These are phyloP conservation scores for Sminthurinus aureus DNA, from an alignment of 2,888 invertebrate species.

Conservation along the genomic window DNA sequence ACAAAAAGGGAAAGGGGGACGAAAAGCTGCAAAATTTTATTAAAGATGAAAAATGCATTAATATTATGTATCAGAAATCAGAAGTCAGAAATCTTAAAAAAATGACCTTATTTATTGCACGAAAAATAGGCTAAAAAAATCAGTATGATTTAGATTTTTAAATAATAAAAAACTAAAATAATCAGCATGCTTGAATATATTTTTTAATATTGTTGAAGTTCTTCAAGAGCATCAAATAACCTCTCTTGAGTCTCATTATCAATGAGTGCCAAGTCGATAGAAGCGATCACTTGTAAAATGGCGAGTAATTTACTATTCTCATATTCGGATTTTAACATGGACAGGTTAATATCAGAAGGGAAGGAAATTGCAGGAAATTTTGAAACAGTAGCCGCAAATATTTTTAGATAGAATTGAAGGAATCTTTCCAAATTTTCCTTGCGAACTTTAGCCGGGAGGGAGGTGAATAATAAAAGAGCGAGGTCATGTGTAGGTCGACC, in stretches of 20 bases:
- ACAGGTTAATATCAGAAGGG: constrained; percentile 41
- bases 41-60: too few species aligned
- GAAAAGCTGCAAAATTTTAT: too few species aligned
- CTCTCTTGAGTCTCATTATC: constrained; percentile 49
- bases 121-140: too few species aligned
- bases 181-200: not conserved
- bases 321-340: constrained; percentile 44
- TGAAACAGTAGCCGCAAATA: constrained; percentile 43
- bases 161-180: not conserved
- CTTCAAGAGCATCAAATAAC: constrained; percentile 49
- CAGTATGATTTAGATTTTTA: not conserved
- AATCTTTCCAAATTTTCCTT: constrained; percentile 46
- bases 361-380: constrained; percentile 6
- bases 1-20: too few species aligned
- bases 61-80: too few species aligned
- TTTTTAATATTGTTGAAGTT: constrained; percentile 28
- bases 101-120: not conserved
- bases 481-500: constrained; percentile 60
- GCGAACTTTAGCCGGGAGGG: constrained; percentile 53
- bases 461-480: constrained; percentile 57
- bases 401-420: constrained; percentile 58
- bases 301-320: constrained; percentile 51
- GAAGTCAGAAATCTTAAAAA: not conserved
- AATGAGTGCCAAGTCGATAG: constrained; percentile 47
- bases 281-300: constrained; percentile 50